phyloP scores from a whole-genome alignment of 2,113 vertebrate genomes.

The Ovis canadensis region DNA sequence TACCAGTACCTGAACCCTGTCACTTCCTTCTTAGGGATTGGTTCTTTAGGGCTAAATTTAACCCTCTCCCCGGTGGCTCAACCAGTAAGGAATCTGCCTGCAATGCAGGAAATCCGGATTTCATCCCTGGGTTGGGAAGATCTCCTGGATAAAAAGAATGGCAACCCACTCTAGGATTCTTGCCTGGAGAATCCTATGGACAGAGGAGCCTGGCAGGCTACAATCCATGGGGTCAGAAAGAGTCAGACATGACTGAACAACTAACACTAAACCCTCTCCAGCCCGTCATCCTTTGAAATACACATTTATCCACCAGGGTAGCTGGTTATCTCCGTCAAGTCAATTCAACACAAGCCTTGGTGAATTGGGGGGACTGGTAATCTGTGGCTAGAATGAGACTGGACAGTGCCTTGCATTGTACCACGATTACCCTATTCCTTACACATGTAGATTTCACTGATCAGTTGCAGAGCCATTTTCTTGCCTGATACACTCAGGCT shows the following conservation, averaged over 20 bases:
- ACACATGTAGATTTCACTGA: rapidly evolving
- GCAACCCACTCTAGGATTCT: background rate
- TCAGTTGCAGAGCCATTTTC: background rate
- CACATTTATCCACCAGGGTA: background rate
- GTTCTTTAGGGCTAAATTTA: background rate
- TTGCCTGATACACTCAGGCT: background rate
- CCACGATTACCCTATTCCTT: background rate
- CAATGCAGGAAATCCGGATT: background rate
- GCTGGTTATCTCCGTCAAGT: background rate
- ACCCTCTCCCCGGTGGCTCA: background rate
- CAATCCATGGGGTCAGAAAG: background rate
- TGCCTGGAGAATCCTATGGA: background rate
- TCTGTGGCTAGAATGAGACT: background rate
- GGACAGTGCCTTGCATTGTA: too few species aligned
- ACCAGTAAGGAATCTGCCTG: background rate
- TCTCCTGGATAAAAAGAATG: background rate
- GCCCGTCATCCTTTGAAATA: background rate
- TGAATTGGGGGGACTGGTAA: background rate
- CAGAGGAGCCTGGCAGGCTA: background rate
- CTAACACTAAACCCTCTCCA: background rate
- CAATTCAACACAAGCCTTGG: background rate
- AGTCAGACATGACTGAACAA: background rate
- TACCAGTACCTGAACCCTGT: background rate
- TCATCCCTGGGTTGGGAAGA: background rate
- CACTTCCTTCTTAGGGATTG: background rate